Evolutionary conservation across 2,888 invertebrate genomes (phyloP), one percentile per base, ranked within the genome.

Genomic region (Pediacus dermestoides): DNA sequence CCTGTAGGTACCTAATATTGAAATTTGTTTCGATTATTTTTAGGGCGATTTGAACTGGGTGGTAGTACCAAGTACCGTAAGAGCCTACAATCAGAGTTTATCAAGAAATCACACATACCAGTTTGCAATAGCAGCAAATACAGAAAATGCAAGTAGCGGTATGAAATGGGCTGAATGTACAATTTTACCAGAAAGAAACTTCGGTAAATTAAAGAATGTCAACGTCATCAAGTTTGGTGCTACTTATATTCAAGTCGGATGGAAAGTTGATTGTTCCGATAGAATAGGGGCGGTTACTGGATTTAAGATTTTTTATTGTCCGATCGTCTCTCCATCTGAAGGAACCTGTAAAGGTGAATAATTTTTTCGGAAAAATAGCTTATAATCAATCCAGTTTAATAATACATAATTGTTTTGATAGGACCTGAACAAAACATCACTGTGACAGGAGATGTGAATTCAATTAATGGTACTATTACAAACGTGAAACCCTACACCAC

Each of bases 141-240:
- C 78, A 25, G 67, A 71, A 0, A 65, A 65, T 2, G 75, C 74
- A 42, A 88, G 87, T 49, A 88, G 88, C 61, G 90, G 90, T 1
- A 87, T 91, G 83, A 76, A 81, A 7, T 90, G 90, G 90, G 83
- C 88, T 6, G 77, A 78, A 18, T 91, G 91, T 45, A 84, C 81
- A 48, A 76, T 80, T 48, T 74, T 71, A 14, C 68, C 70, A 31
- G 68, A 70, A 39, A 65, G 66, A 59, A 50, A 50, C 11, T 48
- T 76, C 6, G 74, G 74, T 2, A 79, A 78, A 64, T 74, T 81
- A 64, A 76, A 74, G 42, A 73, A 72, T 10, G 72, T 79, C 2
- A 74, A 72, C 68, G 71, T 76, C 35, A 71, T 71, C 34, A 58
- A 64, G 2, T 69, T 73, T 8, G 72, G 69, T 9, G 67, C 78